Evolutionary conservation across 2,797 vertebrate genomes (phyloP), one percentile per base, ranked within the genome.

Genomic region (Sphaeramia orbicularis): DNA sequence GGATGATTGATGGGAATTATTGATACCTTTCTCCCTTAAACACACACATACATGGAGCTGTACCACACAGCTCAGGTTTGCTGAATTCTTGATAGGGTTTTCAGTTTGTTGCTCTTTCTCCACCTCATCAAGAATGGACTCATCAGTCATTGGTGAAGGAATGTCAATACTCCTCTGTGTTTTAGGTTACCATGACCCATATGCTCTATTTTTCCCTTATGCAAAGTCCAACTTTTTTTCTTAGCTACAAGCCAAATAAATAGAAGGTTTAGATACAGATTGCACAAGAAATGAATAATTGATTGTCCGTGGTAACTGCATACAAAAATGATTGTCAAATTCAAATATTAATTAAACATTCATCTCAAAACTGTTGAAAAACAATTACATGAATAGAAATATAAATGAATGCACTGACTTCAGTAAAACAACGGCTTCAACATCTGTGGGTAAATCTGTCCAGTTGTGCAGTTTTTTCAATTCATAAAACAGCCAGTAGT

Each of bases 1-100:
- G 77, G 80, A 88, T 91, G 86, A 93, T 90, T 91, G 87, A 92
- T 92, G 84, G 78, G 84, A 93, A 88, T 84, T 90, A 92, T 89
- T 80, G 88, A 91, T 87, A 90, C 81, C 56, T 78, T 69, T 88
- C 75, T 54, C 78, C 57, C 55, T 81, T 54, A 77, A 70, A 74
- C 76, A 76, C 80, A 85, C 76, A 73, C 73, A 63, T 74, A 67
- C 57, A 80, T 51, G 51, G 48, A 81, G 71, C 55, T 41, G 71
- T 36, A 16, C 44, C 65, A 67, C 49, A 45, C 60, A 56, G 66
- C 56, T 16, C 65, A 47, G 35, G 35, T 53, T 66, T 37, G 68
- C 66, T 76, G 73, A 80, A 79, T 85, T 66, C 82, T 78, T 80
- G 77, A 86, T 90, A 72, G 47, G 65, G 35, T 51, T 81, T 83